Base-by-base conservation (phyloP, 2,797 vertebrate genomes). In the Artibeus jamaicensis region DNA sequence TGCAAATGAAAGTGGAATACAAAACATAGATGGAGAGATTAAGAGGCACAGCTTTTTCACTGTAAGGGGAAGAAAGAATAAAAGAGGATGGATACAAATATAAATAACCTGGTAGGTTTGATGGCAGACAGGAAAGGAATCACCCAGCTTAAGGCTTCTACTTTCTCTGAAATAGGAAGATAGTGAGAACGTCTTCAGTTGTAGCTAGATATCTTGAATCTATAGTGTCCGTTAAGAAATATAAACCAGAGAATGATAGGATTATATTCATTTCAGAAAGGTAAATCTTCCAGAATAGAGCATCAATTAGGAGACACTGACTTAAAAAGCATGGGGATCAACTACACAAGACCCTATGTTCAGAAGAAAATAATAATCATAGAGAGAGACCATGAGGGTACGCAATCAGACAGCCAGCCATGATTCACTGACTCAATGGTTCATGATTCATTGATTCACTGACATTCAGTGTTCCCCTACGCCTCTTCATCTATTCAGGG, bases 241-340 rank as follows among this genome's bases (percentile, higher is more conserved):
- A 78, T 12, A 73, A 88, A 32, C 26, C 67, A 86, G 24, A 86
- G 3, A 53, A 6, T 22, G 65, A 55, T 65, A 9, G 81, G 37
- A 76, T 53, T 62, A 87, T 53, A 70, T 50, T 37, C 18, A 57
- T 73, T 78, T 89, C 14, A 85, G 14, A 89, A 79, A 32, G 22
- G 11, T 55, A 14, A 55, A 65, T 85, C 44, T 89, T 32, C 53
- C 24, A 84, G 3, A 77, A 62, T 53, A 77, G 37, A 81, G 39
- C 6, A 55, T 74, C 22, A 84, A 79, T 24, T 62, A 59, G 57
- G 67, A 91, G 32, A n/a, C 9, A 42, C 1, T 77, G n/a, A 59
- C 86, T 39, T 50, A 37, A 70, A 55, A 93, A 82, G 16, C 12
- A 48, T 9, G 7, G 46, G 65, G 26, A 46, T 32, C 1, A 76